Evolutionary conservation across 2,797 vertebrate species (phyloP), one percentile per base, ranked within the genome.

Genomic region (Chromobotia macracanthus): DNA sequence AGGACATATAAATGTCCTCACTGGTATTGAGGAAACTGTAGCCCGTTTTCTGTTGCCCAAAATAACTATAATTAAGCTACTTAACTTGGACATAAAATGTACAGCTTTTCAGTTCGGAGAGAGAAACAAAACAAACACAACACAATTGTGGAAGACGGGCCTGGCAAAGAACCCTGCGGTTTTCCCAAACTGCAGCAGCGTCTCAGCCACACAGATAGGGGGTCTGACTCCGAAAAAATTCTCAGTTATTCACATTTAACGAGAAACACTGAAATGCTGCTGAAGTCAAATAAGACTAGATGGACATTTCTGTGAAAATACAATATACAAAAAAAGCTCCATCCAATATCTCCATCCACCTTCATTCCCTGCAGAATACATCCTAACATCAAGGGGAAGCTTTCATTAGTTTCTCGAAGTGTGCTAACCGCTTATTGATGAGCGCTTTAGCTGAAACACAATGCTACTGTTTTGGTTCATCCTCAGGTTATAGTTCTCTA

Each of bases 121-220:
- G 76, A 48, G 75, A 82, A 81, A 84, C 81, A 72, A 84, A 87
- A 85, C 79, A 89, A 86, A 80, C 86, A 85, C 46, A 68, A 72
- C 70, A 48, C 56, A 63, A 82, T 72, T 76, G 70, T 79, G 82
- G 15, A 82, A 85, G 82, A 75, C 46, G 53, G 51, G 76, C 50
- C 28, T 81, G 83, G 86, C 28, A 80, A 84, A 87, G 84, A 75
- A 86, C 86, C 82, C 86, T 81, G 79, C 60, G 85, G 89, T 84
- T 89, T 83, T 75, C 63, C 71, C 77, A 41, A 80, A 85, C 73
- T 80, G 72, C 75, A 64, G 66, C 77, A 71, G 82, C 84, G 66
- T 46, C 66, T 60, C 63, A n/a, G 74, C 38, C 65, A 19, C 18
- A 10, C 56, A 53, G 44, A 69, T 75, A 58, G 61, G 66, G 69